Base-by-base conservation (phyloP, 2,888 invertebrate genomes). In the Periphyllus acericola region DNA sequence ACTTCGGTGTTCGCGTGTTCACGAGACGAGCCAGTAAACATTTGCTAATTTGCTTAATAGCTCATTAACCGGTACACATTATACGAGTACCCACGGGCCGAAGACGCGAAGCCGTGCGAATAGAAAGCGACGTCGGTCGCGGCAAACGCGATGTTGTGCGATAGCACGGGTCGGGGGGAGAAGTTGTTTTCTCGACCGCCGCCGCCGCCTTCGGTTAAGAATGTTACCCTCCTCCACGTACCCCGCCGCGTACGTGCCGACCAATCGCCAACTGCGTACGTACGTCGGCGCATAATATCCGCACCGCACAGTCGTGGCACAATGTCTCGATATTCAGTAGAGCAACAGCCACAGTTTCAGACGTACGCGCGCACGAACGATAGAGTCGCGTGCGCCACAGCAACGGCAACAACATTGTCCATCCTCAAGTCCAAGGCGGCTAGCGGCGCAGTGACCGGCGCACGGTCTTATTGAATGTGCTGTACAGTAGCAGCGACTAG, bases 151-250 rank as follows among this genome's bases (percentile, higher is more conserved):
- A 19, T 17, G 32, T 19, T 5, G 32, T 4, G 72, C 19, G 72
- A n/a, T 9, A 3, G 66, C 66, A 17, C 40, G 80, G 80, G 36
- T 21, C 66, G 66, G 36, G 36, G 36, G 80, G 80, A 79, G 66
- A 14, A 80, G 80, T 40, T n/a, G 66, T 81, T 81, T 79, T 68
- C 80, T 40, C 80, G 21, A 78, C 55, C 55, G 17, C 29, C 52
- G 36, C 34, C 36, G 40, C 66, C 80, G 66, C 66, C 80, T 81
- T 66, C 80, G 66, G 80, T 81, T 40, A 81, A 81, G 80, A 81
- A 81, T 81, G 80, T 66, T 29, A 14, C 66, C 40, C 66, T n/a
- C 19, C 66, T 11, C 80, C 66, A 0, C 66, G 29, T 4, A 5
- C 4, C 0, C 66, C 80, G 19, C 21, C 66, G 1, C 25, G 55